Percentiles rank a stretch among this genome's conserved stretches.
Conservation (phyloP, 2,888 invertebrate species). For the Limenitis camilla region DNA sequence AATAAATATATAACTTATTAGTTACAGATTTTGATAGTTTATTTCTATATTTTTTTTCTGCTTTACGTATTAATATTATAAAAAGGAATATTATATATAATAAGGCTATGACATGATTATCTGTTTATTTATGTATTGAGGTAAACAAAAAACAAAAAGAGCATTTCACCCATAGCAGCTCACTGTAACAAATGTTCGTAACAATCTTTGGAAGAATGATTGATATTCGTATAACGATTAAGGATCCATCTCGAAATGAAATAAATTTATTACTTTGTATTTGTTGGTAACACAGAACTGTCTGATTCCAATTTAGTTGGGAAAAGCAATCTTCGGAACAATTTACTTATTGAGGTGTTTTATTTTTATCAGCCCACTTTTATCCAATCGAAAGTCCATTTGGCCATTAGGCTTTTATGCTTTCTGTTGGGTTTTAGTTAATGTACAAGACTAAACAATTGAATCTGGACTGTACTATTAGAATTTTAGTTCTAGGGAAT, state of each 20-base stretch:
- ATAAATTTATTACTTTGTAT: constrained; percentile 45
- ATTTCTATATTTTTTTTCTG: too few species aligned
- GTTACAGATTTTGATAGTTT: too few species aligned
- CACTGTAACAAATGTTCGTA: constrained; percentile 56
- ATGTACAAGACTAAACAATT: constrained; percentile 19
- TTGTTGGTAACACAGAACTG: constrained; percentile 46
- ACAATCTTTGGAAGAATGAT: constrained; percentile 49
- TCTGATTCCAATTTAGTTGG: constrained; percentile 10
- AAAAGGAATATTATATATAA: too few species aligned
- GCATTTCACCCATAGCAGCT: constrained; percentile 34
- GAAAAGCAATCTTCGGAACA: constrained; percentile 41
- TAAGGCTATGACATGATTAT: not conserved
- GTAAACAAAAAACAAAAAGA: too few species aligned
- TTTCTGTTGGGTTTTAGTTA: constrained; percentile 21
- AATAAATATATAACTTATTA: too few species aligned
- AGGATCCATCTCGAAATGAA: constrained; percentile 44
- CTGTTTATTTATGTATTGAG: too few species aligned
- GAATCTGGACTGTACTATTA: constrained; percentile 15
- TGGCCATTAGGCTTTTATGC: constrained; percentile 25
- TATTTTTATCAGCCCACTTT: constrained; percentile 30
- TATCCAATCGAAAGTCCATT: constrained; percentile 27
- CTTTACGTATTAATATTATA: too few species aligned
- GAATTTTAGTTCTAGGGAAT: too few species aligned
- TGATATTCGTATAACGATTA: constrained; percentile 45
- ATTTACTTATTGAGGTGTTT: constrained; percentile 45